phyloP scores from a whole-genome alignment of 2,113 vertebrate genomes.

The Mirza zaza region DNA sequence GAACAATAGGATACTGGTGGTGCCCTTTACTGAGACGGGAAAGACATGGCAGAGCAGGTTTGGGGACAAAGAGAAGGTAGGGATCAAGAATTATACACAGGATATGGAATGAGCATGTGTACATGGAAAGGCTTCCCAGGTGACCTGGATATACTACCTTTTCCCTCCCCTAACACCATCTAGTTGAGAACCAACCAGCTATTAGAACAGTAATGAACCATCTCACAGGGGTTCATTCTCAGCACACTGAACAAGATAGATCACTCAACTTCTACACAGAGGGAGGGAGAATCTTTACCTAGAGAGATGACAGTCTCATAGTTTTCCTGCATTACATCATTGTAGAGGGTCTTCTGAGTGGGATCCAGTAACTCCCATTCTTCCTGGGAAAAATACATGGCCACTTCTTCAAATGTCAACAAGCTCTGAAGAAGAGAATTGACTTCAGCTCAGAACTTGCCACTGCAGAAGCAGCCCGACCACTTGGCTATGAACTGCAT shows the following conservation, averaged over 20 bases:
- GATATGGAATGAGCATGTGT: not conserved
- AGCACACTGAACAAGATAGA: not conserved
- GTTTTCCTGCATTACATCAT: constrained; percentile 73
- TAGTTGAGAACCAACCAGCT: not conserved
- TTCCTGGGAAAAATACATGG: constrained; percentile 75
- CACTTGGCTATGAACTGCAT: not conserved
- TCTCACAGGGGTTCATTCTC: not conserved
- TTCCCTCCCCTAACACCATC: not conserved
- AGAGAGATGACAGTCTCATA: constrained; percentile 72
- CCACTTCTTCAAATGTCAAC: constrained; percentile 77
- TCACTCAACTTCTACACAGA: not conserved
- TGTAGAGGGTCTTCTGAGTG: constrained; percentile 70
- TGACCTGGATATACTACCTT: not conserved
- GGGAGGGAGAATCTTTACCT: constrained; percentile 61
- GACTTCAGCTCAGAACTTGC: constrained; percentile 21
- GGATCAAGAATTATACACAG: not conserved
- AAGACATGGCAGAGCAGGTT: not conserved
- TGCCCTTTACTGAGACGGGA: not conserved
- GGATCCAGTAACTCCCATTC: constrained; percentile 72
- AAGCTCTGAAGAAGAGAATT: constrained; percentile 67
- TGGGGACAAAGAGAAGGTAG: not conserved
- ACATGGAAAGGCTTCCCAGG: not conserved
- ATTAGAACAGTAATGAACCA: not conserved
- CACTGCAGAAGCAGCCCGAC: not conserved
- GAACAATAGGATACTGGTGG: not conserved